Evolutionary conservation across 1,140 invertebrate species (phyloP).

Genomic region (Cydia splendana): DNA sequence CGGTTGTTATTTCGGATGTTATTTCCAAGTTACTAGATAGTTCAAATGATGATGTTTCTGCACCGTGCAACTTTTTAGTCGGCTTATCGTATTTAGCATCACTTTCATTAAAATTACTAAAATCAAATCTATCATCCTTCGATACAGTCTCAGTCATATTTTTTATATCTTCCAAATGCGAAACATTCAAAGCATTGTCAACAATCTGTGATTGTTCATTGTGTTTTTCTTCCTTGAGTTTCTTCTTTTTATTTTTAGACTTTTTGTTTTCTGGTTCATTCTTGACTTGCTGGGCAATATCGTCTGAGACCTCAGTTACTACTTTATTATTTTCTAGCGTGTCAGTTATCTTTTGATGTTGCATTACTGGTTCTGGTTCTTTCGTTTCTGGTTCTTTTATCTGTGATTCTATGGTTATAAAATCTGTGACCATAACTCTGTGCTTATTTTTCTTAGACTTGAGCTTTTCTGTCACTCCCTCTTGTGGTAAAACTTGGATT

Average conservation of each 20-base stretch:
- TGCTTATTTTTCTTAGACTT: neutral
- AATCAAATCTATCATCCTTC: neutral
- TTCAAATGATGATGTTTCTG: neutral
- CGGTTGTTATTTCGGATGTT: neutral
- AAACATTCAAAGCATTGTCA: neutral
- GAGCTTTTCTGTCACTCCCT: neutral
- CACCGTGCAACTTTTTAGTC: neutral
- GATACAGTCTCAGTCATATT: neutral
- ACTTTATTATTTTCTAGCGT: neutral
- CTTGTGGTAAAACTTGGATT: constrained; percentile 5
- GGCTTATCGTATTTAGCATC: neutral
- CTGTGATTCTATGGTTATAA: constrained; percentile 16
- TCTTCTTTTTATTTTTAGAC: constrained; percentile 13
- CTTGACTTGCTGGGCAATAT: neutral
- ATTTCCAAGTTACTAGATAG: neutral
- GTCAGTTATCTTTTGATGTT: constrained; percentile 4
- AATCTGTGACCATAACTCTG: constrained; percentile 27
- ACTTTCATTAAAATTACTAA: neutral
- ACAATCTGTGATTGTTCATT: neutral
- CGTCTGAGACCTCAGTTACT: neutral
- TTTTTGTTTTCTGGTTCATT: neutral
- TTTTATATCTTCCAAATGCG: neutral
- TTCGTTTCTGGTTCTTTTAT: neutral
- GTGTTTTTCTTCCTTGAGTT: neutral
- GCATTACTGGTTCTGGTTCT: neutral